Evolutionary conservation across 2,888 invertebrate genomes (phyloP), one percentile per base, ranked within the genome.

Genomic region (Thelaira solivaga): DNA sequence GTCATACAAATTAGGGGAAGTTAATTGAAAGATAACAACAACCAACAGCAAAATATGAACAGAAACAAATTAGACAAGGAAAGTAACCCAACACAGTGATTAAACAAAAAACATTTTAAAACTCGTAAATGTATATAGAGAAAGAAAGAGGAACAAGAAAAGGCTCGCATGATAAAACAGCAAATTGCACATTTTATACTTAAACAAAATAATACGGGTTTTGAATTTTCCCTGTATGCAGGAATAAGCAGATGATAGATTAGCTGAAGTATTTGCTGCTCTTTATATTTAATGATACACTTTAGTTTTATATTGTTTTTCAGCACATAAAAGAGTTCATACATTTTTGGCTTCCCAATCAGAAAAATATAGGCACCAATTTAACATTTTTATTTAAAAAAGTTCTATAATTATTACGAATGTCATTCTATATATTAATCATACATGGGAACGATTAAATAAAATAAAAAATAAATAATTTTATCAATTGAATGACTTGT

Each of bases 161-260:
- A 49, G 65, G 5, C 24, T 49, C n/a, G n/a, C 49, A 45, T 51
- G n/a, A 2, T 7, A 24, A 45, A 22, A 11, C 4, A 41, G 36
- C n/a, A 57, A 47, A 59, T 22, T 31, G n/a, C 20, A 34, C 24
- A 59, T 62, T 51, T 24, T 13, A 73, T 49, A 74, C 16, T n/a
- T 39, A 47, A 16, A 31, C 0, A 18, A 20, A 47, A 55, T n/a
- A 41, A 68, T 55, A 59, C 67, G 45, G 34, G 55, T 55, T 59
- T 47, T 3, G 22, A 36, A 29, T 53, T 18, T 10, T 24, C 29
- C 31, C 49, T 43, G 1, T 20, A 39, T 24, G 26, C 13, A 7
- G 22, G 55, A 47, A 59, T 49, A 34, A 43, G 53, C 76, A 72
- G 67, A 68, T 77, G 72, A 68, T 68, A 57, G 61, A 77, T 64